phyloP scores from a whole-genome alignment of 2,888 invertebrate species.

The Tanytarsus gracilentus region DNA sequence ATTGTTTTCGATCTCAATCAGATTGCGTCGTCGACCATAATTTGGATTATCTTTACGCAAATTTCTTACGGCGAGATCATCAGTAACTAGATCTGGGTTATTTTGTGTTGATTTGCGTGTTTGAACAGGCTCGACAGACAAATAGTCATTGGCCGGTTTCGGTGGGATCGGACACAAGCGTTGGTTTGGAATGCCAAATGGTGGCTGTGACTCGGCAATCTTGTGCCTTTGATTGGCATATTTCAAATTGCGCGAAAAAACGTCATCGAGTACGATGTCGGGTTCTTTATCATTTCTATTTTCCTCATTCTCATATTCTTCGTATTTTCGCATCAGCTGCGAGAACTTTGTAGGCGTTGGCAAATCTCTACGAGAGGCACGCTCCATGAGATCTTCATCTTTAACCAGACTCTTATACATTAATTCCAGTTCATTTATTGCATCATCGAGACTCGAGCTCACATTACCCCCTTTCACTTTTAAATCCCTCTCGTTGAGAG shows the following conservation, averaged over 20 bases:
- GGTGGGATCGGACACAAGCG: constrained; percentile 66
- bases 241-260: constrained; percentile 70
- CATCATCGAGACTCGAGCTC: constrained; percentile 72
- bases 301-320: constrained; percentile 48
- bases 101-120: constrained; percentile 53
- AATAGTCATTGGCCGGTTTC: constrained; percentile 72
- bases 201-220: constrained; percentile 73
- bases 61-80: constrained; percentile 78
- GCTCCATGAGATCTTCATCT: constrained; percentile 70
- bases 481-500: constrained; percentile 32
- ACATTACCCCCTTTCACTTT: constrained; percentile 35
- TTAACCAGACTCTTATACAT: constrained; percentile 79
- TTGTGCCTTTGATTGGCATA: constrained; percentile 64
- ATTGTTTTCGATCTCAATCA: constrained; percentile 46
- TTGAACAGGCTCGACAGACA: constrained; percentile 63
- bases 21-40: constrained; percentile 33
- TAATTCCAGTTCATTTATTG: constrained; percentile 80
- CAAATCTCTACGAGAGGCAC: constrained; percentile 63
- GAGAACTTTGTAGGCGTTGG: constrained; percentile 42
- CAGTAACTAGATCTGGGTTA: constrained; percentile 34
- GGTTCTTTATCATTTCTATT: constrained; percentile 56
- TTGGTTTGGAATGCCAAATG: constrained; percentile 70
- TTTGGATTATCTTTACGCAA: constrained; percentile 63
- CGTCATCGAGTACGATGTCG: constrained; percentile 74
- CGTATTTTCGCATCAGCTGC: constrained; percentile 51